Percentiles rank a stretch among this genome's conserved stretches.
Evolutionary conservation across 2,888 invertebrate species (phyloP).

Genomic region (Sepiola atlantica): DNA sequence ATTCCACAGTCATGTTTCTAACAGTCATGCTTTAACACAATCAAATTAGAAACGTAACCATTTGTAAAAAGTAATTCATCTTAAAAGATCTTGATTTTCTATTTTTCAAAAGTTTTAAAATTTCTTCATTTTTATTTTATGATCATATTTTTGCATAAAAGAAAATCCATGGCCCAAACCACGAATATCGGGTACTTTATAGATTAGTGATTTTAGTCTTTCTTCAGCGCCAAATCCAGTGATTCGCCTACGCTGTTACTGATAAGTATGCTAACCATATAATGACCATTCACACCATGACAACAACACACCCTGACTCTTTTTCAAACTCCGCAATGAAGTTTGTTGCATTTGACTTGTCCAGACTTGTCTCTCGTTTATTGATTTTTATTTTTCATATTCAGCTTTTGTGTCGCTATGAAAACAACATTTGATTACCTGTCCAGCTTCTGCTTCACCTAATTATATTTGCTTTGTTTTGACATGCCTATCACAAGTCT

Average conservation of each 20-base stretch:
- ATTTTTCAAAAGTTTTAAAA: no score
- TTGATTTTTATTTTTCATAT: background rate
- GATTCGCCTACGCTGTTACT: background rate
- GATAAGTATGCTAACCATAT: background rate
- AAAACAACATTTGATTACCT: conserved; percentile 20
- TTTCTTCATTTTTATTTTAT: no score
- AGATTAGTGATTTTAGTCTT: background rate
- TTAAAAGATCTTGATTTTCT: no score
- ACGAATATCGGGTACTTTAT: no score
- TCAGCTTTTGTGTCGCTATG: background rate
- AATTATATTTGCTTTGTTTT: background rate
- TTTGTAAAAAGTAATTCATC: no score
- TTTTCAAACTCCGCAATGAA: background rate
- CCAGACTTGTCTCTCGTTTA: background rate
- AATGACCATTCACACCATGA: background rate
- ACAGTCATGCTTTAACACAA: no score
- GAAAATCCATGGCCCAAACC: no score
- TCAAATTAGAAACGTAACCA: no score
- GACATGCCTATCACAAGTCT: background rate
- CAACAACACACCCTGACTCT: background rate
- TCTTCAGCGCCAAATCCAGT: background rate
- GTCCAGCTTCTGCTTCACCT: background rate
- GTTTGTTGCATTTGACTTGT: background rate
- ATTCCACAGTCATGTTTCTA: no score
- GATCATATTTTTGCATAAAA: no score